Evolutionary conservation across 2,888 invertebrate genomes (phyloP).

Genomic region (Ophioninae sp.): DNA sequence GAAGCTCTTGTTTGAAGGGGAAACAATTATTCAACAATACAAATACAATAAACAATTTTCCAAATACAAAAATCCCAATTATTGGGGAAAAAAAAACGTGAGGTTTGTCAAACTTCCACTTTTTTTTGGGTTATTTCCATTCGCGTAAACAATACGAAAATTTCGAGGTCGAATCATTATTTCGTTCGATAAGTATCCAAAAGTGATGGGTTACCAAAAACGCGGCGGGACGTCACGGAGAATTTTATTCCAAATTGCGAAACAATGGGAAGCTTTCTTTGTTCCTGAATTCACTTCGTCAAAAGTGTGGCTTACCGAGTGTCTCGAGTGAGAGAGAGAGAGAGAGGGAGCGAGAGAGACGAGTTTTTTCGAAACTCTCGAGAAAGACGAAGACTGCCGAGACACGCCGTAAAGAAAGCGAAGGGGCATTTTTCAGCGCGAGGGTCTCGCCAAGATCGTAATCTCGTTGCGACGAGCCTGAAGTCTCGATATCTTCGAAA

Average conservation of each 20-base stretch:
- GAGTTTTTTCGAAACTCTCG: too few species aligned
- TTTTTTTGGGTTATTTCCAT: too few species aligned
- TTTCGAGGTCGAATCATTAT: too few species aligned
- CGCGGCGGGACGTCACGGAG: background rate
- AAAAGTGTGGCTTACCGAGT: background rate
- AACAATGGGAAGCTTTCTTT: background rate
- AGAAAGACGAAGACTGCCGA: background rate
- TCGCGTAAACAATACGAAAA: too few species aligned
- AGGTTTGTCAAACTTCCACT: too few species aligned
- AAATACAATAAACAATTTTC: too few species aligned
- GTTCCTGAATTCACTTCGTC: background rate
- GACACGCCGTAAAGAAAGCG: background rate
- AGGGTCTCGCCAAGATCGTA: slow-evolving; percentile 30
- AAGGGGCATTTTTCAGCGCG: slow-evolving; percentile 24
- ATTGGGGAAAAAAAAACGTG: too few species aligned
- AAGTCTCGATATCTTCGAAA: slow-evolving; percentile 53
- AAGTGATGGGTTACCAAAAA: too few species aligned
- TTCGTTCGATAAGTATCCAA: too few species aligned
- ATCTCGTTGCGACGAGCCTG: slow-evolving; percentile 37
- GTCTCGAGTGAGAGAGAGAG: background rate
- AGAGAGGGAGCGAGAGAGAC: background rate
- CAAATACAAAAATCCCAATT: too few species aligned
- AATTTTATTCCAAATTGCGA: background rate
- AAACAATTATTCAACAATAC: too few species aligned
- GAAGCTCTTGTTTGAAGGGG: too few species aligned